Evolutionary conservation across 2,888 invertebrate species (phyloP).

Genomic region (Zaprionus lineosus): DNA sequence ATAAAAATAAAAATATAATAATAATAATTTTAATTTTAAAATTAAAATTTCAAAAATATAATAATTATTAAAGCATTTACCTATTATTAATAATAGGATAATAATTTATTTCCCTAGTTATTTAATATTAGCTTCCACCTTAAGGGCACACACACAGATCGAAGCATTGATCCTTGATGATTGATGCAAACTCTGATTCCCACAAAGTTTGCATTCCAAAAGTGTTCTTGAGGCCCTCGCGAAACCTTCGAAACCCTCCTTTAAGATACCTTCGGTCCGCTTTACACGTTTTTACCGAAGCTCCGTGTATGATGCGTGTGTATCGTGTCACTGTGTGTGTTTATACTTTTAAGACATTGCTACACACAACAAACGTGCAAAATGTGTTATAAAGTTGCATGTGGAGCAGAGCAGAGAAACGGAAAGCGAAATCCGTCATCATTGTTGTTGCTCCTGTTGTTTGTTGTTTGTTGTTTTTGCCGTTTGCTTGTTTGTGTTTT

Average conservation of each 20-base stretch:
- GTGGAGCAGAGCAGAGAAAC: conserved; percentile 18
- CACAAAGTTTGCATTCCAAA: no score
- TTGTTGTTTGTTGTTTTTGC: conserved; percentile 35
- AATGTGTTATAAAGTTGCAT: conserved; percentile 68
- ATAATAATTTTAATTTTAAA: background rate
- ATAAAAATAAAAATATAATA: background rate
- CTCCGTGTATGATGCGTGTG: conserved; percentile 7
- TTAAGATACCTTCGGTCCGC: no score
- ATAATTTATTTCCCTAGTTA: no score
- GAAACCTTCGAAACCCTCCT: no score
- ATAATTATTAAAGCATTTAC: no score
- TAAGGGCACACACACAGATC: no score
- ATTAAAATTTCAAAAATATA: no score
- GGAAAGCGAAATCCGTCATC: conserved; percentile 17
- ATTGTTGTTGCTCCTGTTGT: conserved; percentile 20
- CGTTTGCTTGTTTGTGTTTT: conserved; percentile 62
- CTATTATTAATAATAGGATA: no score
- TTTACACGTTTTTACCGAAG: background rate
- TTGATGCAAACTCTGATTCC: no score
- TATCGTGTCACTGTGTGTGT: conserved; percentile 7
- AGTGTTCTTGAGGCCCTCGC: no score
- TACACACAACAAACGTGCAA: conserved; percentile 63
- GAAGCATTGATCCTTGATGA: no score
- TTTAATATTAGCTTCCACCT: no score
- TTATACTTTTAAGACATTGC: conserved; percentile 45